Evolutionary conservation across 2,797 vertebrate genomes (phyloP), one percentile per base, ranked within the genome.

Genomic region (Thripadectes ignobilis): DNA sequence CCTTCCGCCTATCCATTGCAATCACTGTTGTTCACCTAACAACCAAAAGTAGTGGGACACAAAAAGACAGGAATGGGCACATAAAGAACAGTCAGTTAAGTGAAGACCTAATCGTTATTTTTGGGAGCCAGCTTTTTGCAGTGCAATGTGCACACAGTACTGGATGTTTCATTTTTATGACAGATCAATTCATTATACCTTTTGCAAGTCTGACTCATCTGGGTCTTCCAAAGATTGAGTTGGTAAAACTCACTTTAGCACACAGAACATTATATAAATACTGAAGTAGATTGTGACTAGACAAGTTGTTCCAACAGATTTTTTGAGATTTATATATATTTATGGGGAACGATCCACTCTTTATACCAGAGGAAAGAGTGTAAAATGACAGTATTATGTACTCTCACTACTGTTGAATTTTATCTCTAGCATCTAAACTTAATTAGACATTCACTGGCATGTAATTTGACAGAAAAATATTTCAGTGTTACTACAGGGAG

Each of bases 251-350:
- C 59, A 57, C 49, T 78, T 66, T 49, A 86, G 14, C 41, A 77
- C 34, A 88, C 29, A 55, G 48, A 92, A 79, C 39, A 74, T 79
- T 69, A 85, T 85, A 85, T 76, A 90, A 90, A 93, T 76, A 63
- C 34, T 59, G 66, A 71, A 81, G 29, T 69, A 6, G 38, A 66
- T 71, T 89, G 46, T 90, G 55, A 73, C 23, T 57, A 61, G 36
- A 9, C 26, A 86, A 76, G 36, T 85, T 86, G 29, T 79, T 90
- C n/a, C 48, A 76, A 73, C 9, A 82, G 14, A 59, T 79, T 82
- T 90, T 88, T 86, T 80, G 57, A 91, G 54, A 62, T 79, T 62
- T 82, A 75, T 14, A 38, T 65, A 43, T 30, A 57, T 76, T 84
- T 69, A 58, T 48, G 55, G 17, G 15, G 20, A 76, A 61, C 4